Base-by-base conservation (phyloP, 1,140 invertebrate species). In the Mya arenaria region DNA sequence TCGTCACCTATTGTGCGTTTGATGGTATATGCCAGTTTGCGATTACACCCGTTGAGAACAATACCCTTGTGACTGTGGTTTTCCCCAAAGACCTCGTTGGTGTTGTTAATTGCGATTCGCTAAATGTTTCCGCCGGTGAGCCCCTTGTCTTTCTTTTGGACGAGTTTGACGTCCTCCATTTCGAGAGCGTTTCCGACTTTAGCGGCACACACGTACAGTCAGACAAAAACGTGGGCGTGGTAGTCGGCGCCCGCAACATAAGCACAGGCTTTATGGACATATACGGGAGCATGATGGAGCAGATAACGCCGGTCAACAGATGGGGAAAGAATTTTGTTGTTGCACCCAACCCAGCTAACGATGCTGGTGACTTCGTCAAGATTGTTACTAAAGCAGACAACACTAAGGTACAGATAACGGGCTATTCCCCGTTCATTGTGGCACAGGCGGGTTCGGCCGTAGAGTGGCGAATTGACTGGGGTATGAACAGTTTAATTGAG, bases 21-120 rank as follows among this genome's bases (percentile, higher is more conserved):
- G 69, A 60, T 19, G 71, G 69, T n/a, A 28, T 56, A 4, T 82
- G 79, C 23, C 68, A 73, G 62, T 82, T 82, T 65, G 37, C 69
- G 6, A 34, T 82, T 1, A 36, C 44, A 17, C 66, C 56, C 13
- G 63, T 34, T 0, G 44, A 39, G n/a, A 30, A 73, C n/a, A 8
- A 48, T 39, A 82, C 79, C 4, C 30, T 8, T 1, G 19, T 82
- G 2, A 17, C n/a, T 1, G 37, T 82, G 4, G 25, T 37, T 13
- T 74, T 82, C 65, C 25, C 1, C 10, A n/a, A 17, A 3, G 48
- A 52, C 48, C 25, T 52, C 17, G 19, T 52, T 10, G 10, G 25
- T 52, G 25, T n/a, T 52, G 48, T 23, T 23, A 52, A 10, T n/a
- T 23, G 48, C 25, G 48, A n/a, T n/a, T 0, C 39, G 17, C 6